Evolutionary conservation across 2,888 invertebrate genomes (phyloP).

Genomic region (Dilophus febrilis): DNA sequence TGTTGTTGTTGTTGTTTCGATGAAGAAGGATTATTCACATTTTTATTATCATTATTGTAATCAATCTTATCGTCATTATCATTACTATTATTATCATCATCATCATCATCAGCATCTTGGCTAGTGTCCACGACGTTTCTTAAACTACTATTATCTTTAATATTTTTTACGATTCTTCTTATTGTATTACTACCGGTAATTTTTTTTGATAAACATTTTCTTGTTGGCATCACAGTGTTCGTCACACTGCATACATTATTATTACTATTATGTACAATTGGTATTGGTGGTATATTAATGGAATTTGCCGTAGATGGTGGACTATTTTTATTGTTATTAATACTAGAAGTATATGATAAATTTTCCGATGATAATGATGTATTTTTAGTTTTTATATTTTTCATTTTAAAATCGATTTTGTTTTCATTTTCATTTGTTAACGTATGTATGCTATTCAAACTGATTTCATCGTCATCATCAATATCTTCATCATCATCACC

Average conservation of each 20-base stretch:
- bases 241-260: too few species aligned
- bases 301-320: slow-evolving; percentile 6
- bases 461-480: slow-evolving; percentile 7
- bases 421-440: slow-evolving; percentile 11
- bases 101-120: background rate
- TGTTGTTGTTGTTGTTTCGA: background rate
- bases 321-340: too few species aligned
- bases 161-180: slow-evolving; percentile 1
- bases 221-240: slow-evolving; percentile 8
- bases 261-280: slow-evolving; percentile 1
- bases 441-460: slow-evolving; percentile 11
- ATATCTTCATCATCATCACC: too few species aligned
- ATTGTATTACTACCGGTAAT: slow-evolving; percentile 1
- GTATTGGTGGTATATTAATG: slow-evolving; percentile 8
- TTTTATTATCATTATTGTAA: background rate
- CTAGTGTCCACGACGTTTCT: background rate
- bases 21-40: too few species aligned
- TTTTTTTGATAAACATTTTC: background rate
- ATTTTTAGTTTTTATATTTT: slow-evolving; percentile 7
- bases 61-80: background rate
- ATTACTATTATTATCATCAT: background rate
- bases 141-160: slow-evolving; percentile 1
- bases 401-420: slow-evolving; percentile 5
- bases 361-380: slow-evolving; percentile 4
- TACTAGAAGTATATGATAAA: slow-evolving; percentile 4